These are phyloP conservation scores for Scaptomyza flava DNA, from an alignment of 2,888 invertebrate genomes.

Conservation along the genomic window DNA sequence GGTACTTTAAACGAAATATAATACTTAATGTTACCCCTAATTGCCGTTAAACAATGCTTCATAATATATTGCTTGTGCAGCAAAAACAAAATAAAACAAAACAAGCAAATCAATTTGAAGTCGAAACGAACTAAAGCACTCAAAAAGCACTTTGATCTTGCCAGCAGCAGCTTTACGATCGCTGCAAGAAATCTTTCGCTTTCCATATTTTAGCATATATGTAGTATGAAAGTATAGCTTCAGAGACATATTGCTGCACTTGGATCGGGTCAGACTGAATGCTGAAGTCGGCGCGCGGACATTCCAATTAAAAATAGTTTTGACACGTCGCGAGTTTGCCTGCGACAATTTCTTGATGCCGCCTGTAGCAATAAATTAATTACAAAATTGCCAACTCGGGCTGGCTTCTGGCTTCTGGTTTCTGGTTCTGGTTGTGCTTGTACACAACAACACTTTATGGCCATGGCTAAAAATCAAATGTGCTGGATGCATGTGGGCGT, in stretches of 20 bases:
- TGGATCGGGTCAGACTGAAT: conserved; percentile 41
- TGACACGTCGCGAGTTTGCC: conserved; percentile 66
- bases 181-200: conserved; percentile 45
- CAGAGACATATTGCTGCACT: conserved; percentile 20
- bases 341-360: conserved; percentile 64
- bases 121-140: conserved; percentile 62
- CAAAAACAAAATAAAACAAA: background rate
- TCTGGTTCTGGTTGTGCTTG: conserved; percentile 14
- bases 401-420: conserved; percentile 20
- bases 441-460: conserved; percentile 52
- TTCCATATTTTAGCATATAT: conserved; percentile 18
- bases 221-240: background rate
- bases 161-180: conserved; percentile 54
- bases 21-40: too few species aligned
- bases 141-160: conserved; percentile 62
- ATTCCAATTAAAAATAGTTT: conserved; percentile 78
- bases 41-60: background rate
- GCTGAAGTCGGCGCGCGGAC: conserved; percentile 37
- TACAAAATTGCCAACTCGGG: conserved; percentile 65
- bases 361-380: conserved; percentile 74
- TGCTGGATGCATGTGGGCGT: conserved; percentile 43
- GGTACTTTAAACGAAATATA: too few species aligned
- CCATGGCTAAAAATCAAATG: conserved; percentile 65
- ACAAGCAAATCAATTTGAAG: conserved; percentile 67
- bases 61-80: background rate